These are phyloP conservation scores for Trypoxylon attenuatum DNA, from an alignment of 2,888 invertebrate species.

Conservation along the genomic window DNA sequence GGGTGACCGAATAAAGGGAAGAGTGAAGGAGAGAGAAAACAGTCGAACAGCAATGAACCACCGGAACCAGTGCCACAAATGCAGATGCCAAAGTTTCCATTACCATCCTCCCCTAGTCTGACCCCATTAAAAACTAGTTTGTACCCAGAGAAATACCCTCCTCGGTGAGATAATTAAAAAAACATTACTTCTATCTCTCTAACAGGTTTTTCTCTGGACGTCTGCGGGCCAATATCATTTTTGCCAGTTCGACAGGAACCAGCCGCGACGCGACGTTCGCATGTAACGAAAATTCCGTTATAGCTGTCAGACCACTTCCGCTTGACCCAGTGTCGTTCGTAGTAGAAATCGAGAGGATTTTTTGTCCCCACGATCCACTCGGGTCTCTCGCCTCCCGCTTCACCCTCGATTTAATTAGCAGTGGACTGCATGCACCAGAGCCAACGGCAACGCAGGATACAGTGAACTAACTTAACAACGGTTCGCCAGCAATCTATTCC, in stretches of 20 bases:
- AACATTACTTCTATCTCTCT: background rate
- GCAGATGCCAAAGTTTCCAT: constrained; percentile 18
- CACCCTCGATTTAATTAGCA: constrained; percentile 67
- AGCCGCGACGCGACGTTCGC: background rate
- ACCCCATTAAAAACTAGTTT: constrained; percentile 11
- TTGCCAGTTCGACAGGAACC: background rate
- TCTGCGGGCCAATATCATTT: background rate
- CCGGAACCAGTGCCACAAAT: constrained; percentile 6
- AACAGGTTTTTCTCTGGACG: background rate
- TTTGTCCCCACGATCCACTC: constrained; percentile 19
- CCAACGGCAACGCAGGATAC: constrained; percentile 55
- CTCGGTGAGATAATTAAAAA: constrained; percentile 5
- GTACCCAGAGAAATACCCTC: background rate
- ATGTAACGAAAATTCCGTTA: background rate
- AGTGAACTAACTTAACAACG: constrained; percentile 70
- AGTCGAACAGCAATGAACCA: constrained; percentile 1
- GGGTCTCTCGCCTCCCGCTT: constrained; percentile 36
- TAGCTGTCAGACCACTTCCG: too few relatives aligned
- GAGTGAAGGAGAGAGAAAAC: background rate
- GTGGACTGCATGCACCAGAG: constrained; percentile 60
- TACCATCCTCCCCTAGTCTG: constrained; percentile 2
- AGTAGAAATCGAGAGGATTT: constrained; percentile 30
- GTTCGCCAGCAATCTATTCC: constrained; percentile 69
- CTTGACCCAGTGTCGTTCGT: constrained; percentile 5
- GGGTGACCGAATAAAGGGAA: background rate